A percentile compares a stretch with the other conserved stretches of the same genome.
phyloP scores from a whole-genome alignment of 1,140 invertebrate species.

The Nephila pilipes region DNA sequence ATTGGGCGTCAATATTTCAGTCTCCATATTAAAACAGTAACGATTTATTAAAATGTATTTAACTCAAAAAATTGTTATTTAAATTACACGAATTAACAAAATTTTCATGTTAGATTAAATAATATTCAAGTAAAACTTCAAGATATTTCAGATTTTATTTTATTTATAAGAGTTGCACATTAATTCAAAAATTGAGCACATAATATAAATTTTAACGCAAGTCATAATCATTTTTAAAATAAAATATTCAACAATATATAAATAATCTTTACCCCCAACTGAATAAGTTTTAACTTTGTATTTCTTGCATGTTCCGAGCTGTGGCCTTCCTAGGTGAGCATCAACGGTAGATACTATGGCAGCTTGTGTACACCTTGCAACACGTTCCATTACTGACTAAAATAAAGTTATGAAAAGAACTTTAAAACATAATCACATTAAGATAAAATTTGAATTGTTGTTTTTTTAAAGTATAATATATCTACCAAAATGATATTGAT shows the following conservation, averaged over 20 bases:
- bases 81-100: too few species aligned
- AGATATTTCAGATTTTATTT: too few species aligned
- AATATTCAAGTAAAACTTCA: too few species aligned
- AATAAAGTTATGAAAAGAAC: neutral
- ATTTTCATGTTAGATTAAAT: too few species aligned
- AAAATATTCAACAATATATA: neutral
- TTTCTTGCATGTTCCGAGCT: conserved; percentile 91
- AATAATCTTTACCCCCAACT: conserved; percentile 82
- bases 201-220: neutral
- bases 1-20: too few species aligned
- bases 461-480: too few species aligned
- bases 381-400: conserved; percentile 89
- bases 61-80: too few species aligned
- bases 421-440: neutral
- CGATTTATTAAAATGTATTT: too few species aligned
- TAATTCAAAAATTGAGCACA: neutral
- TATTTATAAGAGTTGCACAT: too few species aligned
- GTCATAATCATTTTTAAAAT: neutral
- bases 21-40: too few species aligned
- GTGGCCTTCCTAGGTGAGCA: conserved; percentile 90
- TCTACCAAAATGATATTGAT: too few species aligned
- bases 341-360: conserved; percentile 95
- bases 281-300: conserved; percentile 90
- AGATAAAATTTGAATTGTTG: too few species aligned
- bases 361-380: conserved; percentile 91